Evolutionary conservation across 1,140 invertebrate species (phyloP), one percentile per base, ranked within the genome.

Genomic region (Apis laboriosa): DNA sequence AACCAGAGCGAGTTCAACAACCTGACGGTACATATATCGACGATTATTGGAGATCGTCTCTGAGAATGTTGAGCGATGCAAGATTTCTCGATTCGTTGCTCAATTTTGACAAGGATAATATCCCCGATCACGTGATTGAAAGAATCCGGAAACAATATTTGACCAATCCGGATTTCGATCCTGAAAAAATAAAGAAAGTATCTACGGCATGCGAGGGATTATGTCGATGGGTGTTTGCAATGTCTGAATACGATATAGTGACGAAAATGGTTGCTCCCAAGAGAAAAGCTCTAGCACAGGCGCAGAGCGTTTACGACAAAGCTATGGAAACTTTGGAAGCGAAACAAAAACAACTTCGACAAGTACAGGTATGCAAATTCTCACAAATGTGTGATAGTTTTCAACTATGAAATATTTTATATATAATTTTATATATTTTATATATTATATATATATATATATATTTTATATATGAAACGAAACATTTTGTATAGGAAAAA

Each of bases 1-100:
- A 98, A 94, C 97, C 98, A 0, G 97, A 98, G 83, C 96, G 96
- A 91, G 95, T 98, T 66, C 96, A 96, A 13, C 93, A 92, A 21
- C 91, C 93, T 7, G 97, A 97, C 0, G 98, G 98, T 80, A 96
- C 97, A 86, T 95, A 95, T 0, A 92, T 97, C 0, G 98, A 99
- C 83, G 99, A 99, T 92, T 99, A 97, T 92, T 99, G 98, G 98
- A 97, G 97, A 13, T 97, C 98, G 0, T 98, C 98, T 0, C 97
- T 99, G 90, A 97, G 97, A 92, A 91, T 99, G 34, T 94, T 99
- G 0, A 98, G 97, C 77, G 98, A 99, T 89, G 97, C 98, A 87
- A 98, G 97, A 90, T 99, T 99, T 92, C 92, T 99, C 49, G 97
- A 98, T 79, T 96, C 96, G 43, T 92, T 99, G 21, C 95, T 98